These are phyloP conservation scores for Drosophila kokeensis DNA, from an alignment of 2,888 invertebrate genomes.

Conservation along the genomic window DNA sequence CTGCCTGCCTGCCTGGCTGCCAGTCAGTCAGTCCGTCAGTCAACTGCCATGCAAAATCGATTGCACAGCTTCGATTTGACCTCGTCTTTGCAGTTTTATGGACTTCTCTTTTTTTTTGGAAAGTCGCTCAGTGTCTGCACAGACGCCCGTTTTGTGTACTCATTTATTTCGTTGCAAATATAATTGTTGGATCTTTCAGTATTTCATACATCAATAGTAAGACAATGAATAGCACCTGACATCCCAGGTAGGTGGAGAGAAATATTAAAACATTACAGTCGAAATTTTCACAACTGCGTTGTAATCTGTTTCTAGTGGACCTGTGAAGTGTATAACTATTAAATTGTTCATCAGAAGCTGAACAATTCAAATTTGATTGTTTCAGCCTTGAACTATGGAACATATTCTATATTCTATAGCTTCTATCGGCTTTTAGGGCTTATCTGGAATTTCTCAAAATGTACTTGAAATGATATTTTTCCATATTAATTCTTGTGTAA, in stretches of 20 bases:
- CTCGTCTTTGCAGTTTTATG: conserved; percentile 54
- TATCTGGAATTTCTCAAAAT: neutral
- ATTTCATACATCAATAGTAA: conserved; percentile 21
- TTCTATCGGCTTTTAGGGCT: no score
- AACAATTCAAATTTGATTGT: neutral
- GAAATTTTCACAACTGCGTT: neutral
- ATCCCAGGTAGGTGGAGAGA: neutral
- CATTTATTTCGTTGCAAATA: conserved; percentile 50
- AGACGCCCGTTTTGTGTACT: conserved; percentile 30
- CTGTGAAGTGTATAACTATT: neutral
- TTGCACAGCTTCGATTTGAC: conserved; percentile 68
- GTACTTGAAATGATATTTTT: neutral
- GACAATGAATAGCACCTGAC: conserved; percentile 14
- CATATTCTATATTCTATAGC: no score
- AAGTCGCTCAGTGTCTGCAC: conserved; percentile 49
- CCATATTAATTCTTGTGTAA: neutral
- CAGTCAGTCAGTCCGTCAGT: conserved; percentile 62
- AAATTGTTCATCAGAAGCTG: neutral
- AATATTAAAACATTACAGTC: neutral
- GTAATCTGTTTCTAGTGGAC: neutral
- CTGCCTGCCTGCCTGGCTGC: conserved; percentile 38
- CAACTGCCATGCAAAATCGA: conserved; percentile 67
- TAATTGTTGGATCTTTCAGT: conserved; percentile 51
- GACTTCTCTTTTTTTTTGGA: conserved; percentile 46
- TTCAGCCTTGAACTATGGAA: neutral